Evolutionary conservation across 2,797 vertebrate species (phyloP).

Genomic region (Mormyrops boulengeri): DNA sequence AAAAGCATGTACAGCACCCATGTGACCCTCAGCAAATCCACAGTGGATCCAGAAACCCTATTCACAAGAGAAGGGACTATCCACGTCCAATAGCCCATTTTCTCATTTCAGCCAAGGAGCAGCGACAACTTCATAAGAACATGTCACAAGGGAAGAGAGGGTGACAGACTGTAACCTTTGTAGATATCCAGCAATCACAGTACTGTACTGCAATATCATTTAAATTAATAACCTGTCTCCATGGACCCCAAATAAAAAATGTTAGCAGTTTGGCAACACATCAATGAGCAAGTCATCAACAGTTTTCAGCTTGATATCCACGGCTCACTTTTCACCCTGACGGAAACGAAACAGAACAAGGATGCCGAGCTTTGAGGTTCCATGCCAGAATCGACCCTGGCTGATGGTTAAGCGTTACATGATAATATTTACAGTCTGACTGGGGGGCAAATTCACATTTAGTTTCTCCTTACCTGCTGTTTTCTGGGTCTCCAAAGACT

Average conservation of each 20-base stretch:
- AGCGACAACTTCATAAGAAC: background rate
- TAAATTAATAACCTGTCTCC: background rate
- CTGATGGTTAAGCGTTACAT: background rate
- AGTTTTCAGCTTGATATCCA: background rate
- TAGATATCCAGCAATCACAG: background rate
- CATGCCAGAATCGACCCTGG: background rate
- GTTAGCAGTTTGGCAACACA: background rate
- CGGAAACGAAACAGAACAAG: background rate
- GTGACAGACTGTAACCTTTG: background rate
- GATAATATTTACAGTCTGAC: background rate
- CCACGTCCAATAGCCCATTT: background rate
- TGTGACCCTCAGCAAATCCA: background rate
- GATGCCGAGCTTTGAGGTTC: background rate
- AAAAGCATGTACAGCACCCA: background rate
- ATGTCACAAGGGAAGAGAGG: background rate
- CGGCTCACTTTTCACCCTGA: background rate
- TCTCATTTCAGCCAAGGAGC: background rate
- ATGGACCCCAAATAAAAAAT: background rate
- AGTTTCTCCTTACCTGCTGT: constrained; percentile 75
- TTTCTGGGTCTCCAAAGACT: constrained; percentile 98
- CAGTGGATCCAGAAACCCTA: background rate
- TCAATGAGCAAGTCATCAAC: background rate
- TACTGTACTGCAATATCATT: background rate
- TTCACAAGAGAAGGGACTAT: background rate
- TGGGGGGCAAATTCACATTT: background rate